These are phyloP conservation scores for Rhagoletis zephyria DNA, from an alignment of 1,140 invertebrate species.

Conservation along the genomic window DNA sequence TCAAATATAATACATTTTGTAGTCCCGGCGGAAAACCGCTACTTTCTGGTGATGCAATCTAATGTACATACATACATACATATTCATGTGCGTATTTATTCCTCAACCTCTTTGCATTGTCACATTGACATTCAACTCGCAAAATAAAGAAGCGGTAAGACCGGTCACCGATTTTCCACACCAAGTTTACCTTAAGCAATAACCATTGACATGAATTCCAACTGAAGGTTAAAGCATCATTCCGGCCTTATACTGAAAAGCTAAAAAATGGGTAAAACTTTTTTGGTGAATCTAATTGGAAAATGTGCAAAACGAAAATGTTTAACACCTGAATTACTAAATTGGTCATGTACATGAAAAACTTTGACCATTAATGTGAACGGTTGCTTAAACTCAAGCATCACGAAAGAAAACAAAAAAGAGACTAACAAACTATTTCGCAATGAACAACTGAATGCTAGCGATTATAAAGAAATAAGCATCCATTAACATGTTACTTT, in stretches of 20 bases:
- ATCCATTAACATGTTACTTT: too few relatives aligned
- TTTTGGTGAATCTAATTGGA: conserved; percentile 16
- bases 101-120: neutral
- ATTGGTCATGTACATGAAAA: neutral
- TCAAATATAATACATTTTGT: too few relatives aligned
- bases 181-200: neutral
- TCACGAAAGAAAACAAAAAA: too few relatives aligned
- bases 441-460: too few relatives aligned
- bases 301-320: neutral
- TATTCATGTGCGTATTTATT: neutral
- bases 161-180: conserved; percentile 12
- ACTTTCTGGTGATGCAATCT: too few relatives aligned
- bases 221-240: conserved; percentile 26
- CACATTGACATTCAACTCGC: conserved; percentile 52
- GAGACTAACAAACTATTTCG: too few relatives aligned
- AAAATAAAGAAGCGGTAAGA: conserved; percentile 29
- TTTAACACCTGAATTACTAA: neutral
- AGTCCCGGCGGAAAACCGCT: too few relatives aligned
- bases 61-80: too few relatives aligned
- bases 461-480: too few relatives aligned
- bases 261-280: neutral
- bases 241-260: neutral
- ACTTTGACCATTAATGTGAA: neutral
- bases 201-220: neutral
- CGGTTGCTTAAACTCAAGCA: too few relatives aligned